Base-by-base conservation (phyloP, 2,888 invertebrate species). In the Osmoderma eremita region DNA sequence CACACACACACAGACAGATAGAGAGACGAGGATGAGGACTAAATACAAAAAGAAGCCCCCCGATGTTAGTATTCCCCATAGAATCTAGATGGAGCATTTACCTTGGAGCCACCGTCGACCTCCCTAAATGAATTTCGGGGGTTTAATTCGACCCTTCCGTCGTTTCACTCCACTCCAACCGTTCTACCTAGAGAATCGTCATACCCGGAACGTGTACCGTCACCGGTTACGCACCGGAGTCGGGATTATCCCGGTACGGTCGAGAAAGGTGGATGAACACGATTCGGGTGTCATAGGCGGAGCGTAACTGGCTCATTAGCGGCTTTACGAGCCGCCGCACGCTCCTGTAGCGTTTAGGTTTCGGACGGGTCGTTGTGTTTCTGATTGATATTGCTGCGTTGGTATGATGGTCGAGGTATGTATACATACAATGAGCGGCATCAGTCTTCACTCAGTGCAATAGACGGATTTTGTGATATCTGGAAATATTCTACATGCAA, bases 231-330 rank as follows among this genome's bases (percentile, higher is more conserved):
- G 54, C 41, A 24, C 1, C 20, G 22, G 45, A 17, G 15, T 17
- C 42, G 42, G 17, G 15, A 12, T 17, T 17, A 17, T 18, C 20
- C 54, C 41, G 39, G 20, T 1, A 41, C 39, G 54, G 41, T 20
- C 18, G 54, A 8, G 41, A 56, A 5, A 12, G 13, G 13, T 56
- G 54, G 12, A n/a, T 18, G 20, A 20, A 20, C 50, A 51, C 1
- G 30, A 30, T 10, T 30, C 1, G 30, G 41, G 20, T 56, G 54
- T 56, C 54, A 56, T 56, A 56, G 41, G 22, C 13, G 54, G 41
- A 56, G 54, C 41, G 39, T 56, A 56, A 41, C 22, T 39, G 41
- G 8, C 54, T 56, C 54, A 56, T 56, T 56, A 56, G 41, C 39
- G 54, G 54, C 30, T 56, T 56, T 56, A 56, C 54, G 54, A 39